Evolutionary conservation across 2,888 invertebrate genomes (phyloP).

Genomic region (Trissonchulus sp.): DNA sequence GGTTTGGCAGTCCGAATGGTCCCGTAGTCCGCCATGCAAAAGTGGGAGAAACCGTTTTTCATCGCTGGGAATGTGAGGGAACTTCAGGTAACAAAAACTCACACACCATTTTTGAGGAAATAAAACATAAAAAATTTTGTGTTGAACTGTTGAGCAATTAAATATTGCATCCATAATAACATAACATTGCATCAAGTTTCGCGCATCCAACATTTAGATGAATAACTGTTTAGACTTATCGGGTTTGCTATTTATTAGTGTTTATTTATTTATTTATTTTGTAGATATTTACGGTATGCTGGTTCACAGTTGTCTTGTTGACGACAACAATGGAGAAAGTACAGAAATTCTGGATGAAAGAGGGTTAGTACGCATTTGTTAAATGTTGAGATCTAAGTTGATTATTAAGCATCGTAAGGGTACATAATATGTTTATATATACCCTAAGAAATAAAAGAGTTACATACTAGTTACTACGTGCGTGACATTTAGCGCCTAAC

Average conservation of each 20-base stretch:
- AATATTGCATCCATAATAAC: too few species aligned
- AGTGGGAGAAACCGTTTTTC: conserved; percentile 32
- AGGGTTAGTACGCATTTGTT: conserved; percentile 25
- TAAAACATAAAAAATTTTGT: conserved; percentile 6
- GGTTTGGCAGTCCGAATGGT: conserved; percentile 28
- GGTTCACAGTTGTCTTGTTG: conserved; percentile 32
- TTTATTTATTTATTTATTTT: too few species aligned
- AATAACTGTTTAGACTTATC: too few species aligned
- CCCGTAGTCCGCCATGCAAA: conserved; percentile 26
- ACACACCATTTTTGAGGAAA: too few species aligned
- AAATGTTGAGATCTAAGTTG: not conserved
- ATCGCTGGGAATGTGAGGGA: conserved; percentile 31
- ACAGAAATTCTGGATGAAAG: conserved; percentile 26
- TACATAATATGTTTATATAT: not conserved
- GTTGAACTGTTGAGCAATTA: too few species aligned
- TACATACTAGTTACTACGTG: not conserved
- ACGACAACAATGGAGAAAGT: conserved; percentile 21
- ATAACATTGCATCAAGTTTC: too few species aligned
- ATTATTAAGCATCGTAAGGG: not conserved
- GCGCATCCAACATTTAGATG: too few species aligned
- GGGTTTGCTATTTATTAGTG: too few species aligned
- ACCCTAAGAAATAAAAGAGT: not conserved
- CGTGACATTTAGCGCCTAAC: not conserved
- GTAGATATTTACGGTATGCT: conserved; percentile 31
- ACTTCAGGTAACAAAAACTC: conserved; percentile 10